Base-by-base conservation (phyloP, 92 coral and sea anemone genomes). In the Paragorgia papillata region DNA sequence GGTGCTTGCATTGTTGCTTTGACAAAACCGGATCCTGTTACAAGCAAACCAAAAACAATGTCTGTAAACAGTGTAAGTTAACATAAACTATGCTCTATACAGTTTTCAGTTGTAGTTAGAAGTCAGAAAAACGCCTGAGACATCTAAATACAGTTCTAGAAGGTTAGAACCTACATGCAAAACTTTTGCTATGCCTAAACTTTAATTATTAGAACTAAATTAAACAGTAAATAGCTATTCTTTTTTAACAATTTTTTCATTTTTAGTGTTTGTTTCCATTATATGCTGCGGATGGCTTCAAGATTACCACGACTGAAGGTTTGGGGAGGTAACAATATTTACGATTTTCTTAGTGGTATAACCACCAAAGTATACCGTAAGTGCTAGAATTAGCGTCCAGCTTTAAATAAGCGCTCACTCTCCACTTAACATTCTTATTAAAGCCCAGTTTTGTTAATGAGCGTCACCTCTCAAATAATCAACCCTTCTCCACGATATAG, bases 31-130 rank as follows among this genome's bases (percentile, higher is more conserved):
- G 91, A 91, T 46, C 82, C 83, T 14, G 63, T 28, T 17, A 55
- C 88, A 49, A 69, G 71, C 33, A 80, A 89, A 81, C 64, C 80
- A 19, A 67, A 35, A 20, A 71, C 89, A 18, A 21, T 86, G 49
- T 73, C 91, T 65, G 93, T 91, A 13, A 91, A 91, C 80, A 88
- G 92, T 34, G 97, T 92, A 83, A 87, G 97, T 24, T 27, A 17
- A 33, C 0, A 10, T 21, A 10, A 0, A 14, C 21, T 27, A 26
- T 58, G 22, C 24, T 12, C 8, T 2, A 27, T 55, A 55, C 10
- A 2, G n/a, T n/a, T n/a, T n/a, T n/a, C n/a, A 55, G 43, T 4
- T 37, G 13, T 9, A 55, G 22, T 12, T 19, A 55, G 61, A 9
- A 55, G 19, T 9, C 29, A 12, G 26, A 19, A 10, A 12, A 55